These are phyloP conservation scores for Drosophila sturtevanti DNA, from an alignment of 1,140 invertebrate genomes.

Conservation along the genomic window DNA sequence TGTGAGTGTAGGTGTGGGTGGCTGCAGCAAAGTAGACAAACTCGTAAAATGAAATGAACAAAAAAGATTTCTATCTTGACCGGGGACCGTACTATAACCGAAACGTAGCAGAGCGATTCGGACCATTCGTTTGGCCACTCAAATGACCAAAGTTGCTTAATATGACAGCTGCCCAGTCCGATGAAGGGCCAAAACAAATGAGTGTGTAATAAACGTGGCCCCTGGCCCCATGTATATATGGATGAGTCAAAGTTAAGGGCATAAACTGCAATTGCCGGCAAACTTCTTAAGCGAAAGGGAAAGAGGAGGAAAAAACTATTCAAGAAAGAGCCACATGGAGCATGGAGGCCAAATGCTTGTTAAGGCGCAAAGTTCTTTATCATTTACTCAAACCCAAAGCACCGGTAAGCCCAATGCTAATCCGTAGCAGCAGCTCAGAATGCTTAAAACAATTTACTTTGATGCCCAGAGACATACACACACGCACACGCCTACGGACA, in stretches of 20 bases:
- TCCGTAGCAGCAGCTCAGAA: conserved; percentile 50
- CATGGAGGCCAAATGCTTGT: conserved; percentile 31
- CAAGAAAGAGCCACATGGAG: not conserved
- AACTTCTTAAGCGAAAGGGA: conserved; percentile 22
- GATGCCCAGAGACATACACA: conserved; percentile 39
- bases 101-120: not conserved
- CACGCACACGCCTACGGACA: not conserved
- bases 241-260: conserved; percentile 54
- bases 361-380: conserved; percentile 69
- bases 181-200: conserved; percentile 61
- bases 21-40: conserved; percentile 59
- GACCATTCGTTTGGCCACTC: conserved; percentile 36
- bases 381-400: conserved; percentile 37
- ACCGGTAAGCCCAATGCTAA: conserved; percentile 61
- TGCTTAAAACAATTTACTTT: conserved; percentile 81
- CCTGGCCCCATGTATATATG: not conserved
- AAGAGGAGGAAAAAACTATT: conserved; percentile 33
- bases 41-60: conserved; percentile 76
- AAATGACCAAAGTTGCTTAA: conserved; percentile 78
- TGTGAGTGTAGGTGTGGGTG: conserved; percentile 24
- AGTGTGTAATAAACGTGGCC: conserved; percentile 73
- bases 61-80: conserved; percentile 81
- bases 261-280: conserved; percentile 65
- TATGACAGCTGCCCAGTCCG: conserved; percentile 60
- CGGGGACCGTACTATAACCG: conserved; percentile 9